A percentile compares a stretch with the other conserved stretches of the same genome.
Evolutionary conservation across 2,888 invertebrate genomes (phyloP).

Genomic region (Galerucella pusilla): DNA sequence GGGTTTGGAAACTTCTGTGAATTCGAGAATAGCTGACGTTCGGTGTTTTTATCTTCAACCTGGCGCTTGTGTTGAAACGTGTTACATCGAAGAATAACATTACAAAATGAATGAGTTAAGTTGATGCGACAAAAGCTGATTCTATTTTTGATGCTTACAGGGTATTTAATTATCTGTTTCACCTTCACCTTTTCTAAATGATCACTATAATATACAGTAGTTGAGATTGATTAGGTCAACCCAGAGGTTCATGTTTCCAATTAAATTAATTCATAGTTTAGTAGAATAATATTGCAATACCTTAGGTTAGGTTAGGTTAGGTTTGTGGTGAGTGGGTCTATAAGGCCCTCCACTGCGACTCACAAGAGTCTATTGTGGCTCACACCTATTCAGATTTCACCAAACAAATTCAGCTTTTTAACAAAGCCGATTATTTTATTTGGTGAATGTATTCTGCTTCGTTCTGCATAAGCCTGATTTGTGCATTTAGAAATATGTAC

Average conservation of each 20-base stretch:
- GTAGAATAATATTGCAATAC: background rate
- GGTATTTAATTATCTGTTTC: background rate
- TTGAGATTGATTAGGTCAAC: background rate
- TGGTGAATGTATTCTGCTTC: too few relatives aligned
- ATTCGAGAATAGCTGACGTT: background rate
- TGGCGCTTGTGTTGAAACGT: constrained; percentile 12
- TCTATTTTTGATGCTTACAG: background rate
- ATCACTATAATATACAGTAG: background rate
- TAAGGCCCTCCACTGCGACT: too few relatives aligned
- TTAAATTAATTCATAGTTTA: background rate
- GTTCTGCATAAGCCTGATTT: too few relatives aligned
- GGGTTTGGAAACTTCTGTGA: constrained; percentile 2
- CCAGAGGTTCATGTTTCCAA: background rate
- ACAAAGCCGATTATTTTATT: too few relatives aligned
- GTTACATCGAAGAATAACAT: background rate
- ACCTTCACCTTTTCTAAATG: background rate
- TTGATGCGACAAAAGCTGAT: background rate
- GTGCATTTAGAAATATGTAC: too few relatives aligned
- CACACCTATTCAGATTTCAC: too few relatives aligned
- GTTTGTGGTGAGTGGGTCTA: too few relatives aligned
- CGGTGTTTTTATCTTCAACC: background rate
- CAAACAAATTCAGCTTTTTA: too few relatives aligned
- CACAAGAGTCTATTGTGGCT: too few relatives aligned
- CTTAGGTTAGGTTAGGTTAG: too few relatives aligned
- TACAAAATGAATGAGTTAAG: background rate